Evolutionary conservation across 1,140 invertebrate genomes (phyloP).

Genomic region (Platorchestia sp.): DNA sequence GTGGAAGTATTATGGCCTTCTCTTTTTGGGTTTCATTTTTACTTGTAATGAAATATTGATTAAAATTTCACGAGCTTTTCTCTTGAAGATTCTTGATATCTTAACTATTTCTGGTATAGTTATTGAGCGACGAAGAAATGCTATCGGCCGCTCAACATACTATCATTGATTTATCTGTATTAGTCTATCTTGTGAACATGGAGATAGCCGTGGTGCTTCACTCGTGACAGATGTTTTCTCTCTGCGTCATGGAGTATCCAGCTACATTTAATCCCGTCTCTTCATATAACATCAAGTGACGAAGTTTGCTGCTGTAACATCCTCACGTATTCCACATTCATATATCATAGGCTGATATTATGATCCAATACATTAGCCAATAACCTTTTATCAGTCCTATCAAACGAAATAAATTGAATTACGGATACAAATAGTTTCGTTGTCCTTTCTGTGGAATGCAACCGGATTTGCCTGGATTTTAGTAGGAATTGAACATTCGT

Average conservation of each 20-base stretch:
- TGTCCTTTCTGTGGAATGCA: background rate
- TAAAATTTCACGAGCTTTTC: background rate
- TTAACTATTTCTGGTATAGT: background rate
- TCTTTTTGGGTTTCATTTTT: background rate
- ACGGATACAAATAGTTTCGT: background rate
- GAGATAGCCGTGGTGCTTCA: background rate
- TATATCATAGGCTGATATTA: constrained; percentile 49
- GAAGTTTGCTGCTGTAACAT: constrained; percentile 37
- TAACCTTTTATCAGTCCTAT: constrained; percentile 53
- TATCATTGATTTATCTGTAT: background rate
- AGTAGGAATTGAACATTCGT: too few species aligned
- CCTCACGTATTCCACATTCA: constrained; percentile 41
- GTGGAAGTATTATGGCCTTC: background rate
- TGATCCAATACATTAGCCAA: constrained; percentile 33
- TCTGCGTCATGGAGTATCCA: background rate
- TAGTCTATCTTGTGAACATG: background rate
- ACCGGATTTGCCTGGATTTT: too few species aligned
- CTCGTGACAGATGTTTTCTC: background rate
- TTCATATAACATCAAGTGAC: background rate
- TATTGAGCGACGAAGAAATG: background rate
- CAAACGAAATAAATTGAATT: constrained; percentile 51
- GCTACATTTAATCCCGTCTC: background rate
- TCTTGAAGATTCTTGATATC: background rate
- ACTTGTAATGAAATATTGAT: background rate
- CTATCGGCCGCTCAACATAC: background rate